phyloP scores from a whole-genome alignment of 2,888 invertebrate genomes.

The Cryptocephalus moraei region DNA sequence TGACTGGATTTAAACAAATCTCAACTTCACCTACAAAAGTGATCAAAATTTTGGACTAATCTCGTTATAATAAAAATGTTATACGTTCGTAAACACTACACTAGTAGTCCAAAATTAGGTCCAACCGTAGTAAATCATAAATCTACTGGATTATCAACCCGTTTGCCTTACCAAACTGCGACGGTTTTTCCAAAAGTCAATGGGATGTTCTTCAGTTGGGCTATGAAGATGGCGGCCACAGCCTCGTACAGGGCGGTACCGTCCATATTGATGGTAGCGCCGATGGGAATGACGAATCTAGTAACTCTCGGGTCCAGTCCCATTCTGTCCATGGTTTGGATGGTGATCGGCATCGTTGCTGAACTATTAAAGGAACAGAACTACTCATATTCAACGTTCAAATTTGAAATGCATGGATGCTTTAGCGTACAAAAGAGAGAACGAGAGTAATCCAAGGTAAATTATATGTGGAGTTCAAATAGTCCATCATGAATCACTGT shows the following conservation, averaged over 20 bases:
- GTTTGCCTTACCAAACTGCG: conserved; percentile 67
- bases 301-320: conserved; percentile 84
- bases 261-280: conserved; percentile 98
- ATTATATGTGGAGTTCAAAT: no score
- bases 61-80: no score
- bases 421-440: no score
- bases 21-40: no score
- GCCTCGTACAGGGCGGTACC: conserved; percentile 96
- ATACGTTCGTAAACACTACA: background rate
- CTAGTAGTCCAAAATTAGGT: background rate
- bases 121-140: background rate
- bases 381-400: no score
- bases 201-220: conserved; percentile 75
- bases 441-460: no score
- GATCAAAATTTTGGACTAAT: no score
- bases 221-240: conserved; percentile 95
- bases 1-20: no score
- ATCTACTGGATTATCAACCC: background rate
- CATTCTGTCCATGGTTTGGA: conserved; percentile 66
- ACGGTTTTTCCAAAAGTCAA: conserved; percentile 82
- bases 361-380: conserved; percentile 44
- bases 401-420: no score
- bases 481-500: no score
- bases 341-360: conserved; percentile 90
- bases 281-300: conserved; percentile 92